These are phyloP conservation scores for Muraenolepis orangiensis DNA, from an alignment of 2,797 vertebrate genomes.

Conservation along the genomic window DNA sequence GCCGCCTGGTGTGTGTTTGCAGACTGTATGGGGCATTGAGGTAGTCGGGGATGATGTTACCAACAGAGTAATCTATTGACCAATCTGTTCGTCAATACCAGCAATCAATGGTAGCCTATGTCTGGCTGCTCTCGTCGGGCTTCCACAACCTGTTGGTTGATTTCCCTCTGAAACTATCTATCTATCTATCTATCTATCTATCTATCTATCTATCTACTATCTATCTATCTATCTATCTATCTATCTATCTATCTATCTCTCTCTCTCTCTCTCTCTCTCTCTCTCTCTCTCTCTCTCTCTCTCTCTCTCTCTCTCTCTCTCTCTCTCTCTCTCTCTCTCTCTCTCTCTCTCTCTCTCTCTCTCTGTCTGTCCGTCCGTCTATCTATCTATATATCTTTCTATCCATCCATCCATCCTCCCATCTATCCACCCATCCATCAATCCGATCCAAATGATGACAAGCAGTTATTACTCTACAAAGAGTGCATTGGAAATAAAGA, in stretches of 20 bases:
- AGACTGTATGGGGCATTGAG: conserved; percentile 29
- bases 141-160: conserved; percentile 27
- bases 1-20: conserved; percentile 6
- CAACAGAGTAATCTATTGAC: conserved; percentile 44
- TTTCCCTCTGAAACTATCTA: neutral
- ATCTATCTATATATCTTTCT: neutral
- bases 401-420: neutral
- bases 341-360: neutral
- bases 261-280: neutral
- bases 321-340: neutral
- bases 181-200: neutral
- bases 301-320: neutral
- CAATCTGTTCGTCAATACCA: conserved; percentile 51
- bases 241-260: neutral
- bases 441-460: neutral
- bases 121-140: conserved; percentile 43
- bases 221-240: neutral
- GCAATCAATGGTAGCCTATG: conserved; percentile 36
- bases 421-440: neutral
- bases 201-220: neutral
- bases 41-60: conserved; percentile 46
- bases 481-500: neutral
- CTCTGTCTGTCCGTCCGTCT: neutral
- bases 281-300: neutral
- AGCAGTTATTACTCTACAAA: neutral